Base-by-base conservation (phyloP, 1,140 invertebrate genomes). In the Tribolium castaneum region DNA sequence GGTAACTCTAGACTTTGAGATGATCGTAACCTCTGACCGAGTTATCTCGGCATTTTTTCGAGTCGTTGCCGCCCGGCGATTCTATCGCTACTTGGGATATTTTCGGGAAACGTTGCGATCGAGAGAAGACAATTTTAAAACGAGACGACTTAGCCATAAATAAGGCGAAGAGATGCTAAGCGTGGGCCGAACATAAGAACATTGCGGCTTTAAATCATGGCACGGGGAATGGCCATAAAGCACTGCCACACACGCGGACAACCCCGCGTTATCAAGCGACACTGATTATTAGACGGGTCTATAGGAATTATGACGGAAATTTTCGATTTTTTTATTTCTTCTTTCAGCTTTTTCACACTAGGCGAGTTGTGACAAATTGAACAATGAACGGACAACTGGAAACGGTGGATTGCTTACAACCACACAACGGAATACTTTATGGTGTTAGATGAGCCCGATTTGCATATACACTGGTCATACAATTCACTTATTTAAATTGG, bases 161-260 rank as follows among this genome's bases (percentile, higher is more conserved):
- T 81, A 81, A 81, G 70, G 14, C 51, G 77, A 76, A 77, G 76
- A 81, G 80, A 81, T 81, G 80, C 77, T 75, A 70, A 78, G 80
- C 80, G 80, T 81, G 80, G 80, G 80, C 75, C 70, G 75, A 79
- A 81, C 80, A 81, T 79, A 79, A 78, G 75, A 81, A 54, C 78
- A 76, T 81, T 78, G 80, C 72, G 71, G 80, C 62, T 39, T 75
- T 81, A 81, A 81, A 81, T 81, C 80, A 81, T 81, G 80, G 78
- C 78, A 79, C 75, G 71, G 75, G 73, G 74, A 78, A 77, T 75
- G 78, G 70, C 78, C 76, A 81, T 81, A 81, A 81, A 81, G 66
- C 75, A 81, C 78, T 81, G 78, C 78, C 78, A 77, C 78, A 77
- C 78, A 77, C 78, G 78, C 78, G 51, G 78, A 72, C 76, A 77